Evolutionary conservation across 2,113 vertebrate species (phyloP).

Genomic region (Xenopus borealis): DNA sequence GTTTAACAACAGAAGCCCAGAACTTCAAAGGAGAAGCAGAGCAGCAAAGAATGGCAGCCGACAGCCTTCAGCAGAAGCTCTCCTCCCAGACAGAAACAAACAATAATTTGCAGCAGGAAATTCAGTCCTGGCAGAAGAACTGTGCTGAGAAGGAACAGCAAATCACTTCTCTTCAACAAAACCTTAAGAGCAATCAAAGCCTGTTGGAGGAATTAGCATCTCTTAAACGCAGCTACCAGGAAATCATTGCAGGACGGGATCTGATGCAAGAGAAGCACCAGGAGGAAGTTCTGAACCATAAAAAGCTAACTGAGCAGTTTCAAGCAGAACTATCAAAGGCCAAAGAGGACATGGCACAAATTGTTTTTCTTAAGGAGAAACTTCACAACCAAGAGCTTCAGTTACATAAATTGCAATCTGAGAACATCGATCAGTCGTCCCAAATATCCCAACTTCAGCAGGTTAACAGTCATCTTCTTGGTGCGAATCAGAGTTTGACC

Average conservation of each 20-base stretch:
- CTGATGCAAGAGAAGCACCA: slow-evolving; percentile 55
- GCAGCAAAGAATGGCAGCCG: slow-evolving; percentile 55
- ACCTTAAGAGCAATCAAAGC: slow-evolving; percentile 53
- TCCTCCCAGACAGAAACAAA: slow-evolving; percentile 57
- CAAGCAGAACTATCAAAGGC: slow-evolving; percentile 62
- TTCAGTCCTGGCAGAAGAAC: slow-evolving; percentile 62
- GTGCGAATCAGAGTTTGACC: slow-evolving; percentile 58
- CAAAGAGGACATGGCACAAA: slow-evolving; percentile 55
- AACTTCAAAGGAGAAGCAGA: slow-evolving; percentile 63
- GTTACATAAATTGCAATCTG: slow-evolving; percentile 58
- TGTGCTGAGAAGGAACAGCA: slow-evolving; percentile 68
- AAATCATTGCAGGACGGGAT: slow-evolving; percentile 57
- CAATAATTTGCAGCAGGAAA: slow-evolving; percentile 66
- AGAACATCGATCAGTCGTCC: slow-evolving; percentile 50
- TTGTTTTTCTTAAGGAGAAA: slow-evolving; percentile 52
- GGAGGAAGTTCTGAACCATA: slow-evolving; percentile 60
- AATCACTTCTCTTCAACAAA: slow-evolving; percentile 57
- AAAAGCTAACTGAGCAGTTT: slow-evolving; percentile 42
- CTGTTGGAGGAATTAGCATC: slow-evolving; percentile 54
- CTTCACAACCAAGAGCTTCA: slow-evolving; percentile 50
- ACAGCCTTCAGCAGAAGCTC: slow-evolving; percentile 60
- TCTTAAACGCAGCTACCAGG: slow-evolving; percentile 59
- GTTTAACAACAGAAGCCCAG: slow-evolving; percentile 58
- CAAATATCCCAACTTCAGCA: slow-evolving; percentile 59
- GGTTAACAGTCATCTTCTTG: slow-evolving; percentile 53